phyloP scores from a whole-genome alignment of 2,888 invertebrate species.

The Rotaria socialis region DNA sequence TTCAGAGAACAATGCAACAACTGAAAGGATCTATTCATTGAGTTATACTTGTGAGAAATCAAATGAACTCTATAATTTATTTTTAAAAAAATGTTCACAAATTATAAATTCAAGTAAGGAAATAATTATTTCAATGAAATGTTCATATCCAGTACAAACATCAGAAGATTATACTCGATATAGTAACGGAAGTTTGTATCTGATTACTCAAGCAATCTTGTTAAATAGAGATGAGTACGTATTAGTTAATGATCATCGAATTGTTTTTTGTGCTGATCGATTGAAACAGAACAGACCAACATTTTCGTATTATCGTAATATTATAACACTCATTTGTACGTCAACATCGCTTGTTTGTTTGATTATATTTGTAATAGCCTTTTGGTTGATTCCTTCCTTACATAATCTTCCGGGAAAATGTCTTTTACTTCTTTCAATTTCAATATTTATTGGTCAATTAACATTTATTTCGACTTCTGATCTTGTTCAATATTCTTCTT shows the following conservation, averaged over 20 bases:
- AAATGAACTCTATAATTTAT: not conserved
- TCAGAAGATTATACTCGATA: not conserved
- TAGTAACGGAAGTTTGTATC: not conserved
- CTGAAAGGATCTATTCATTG: not conserved
- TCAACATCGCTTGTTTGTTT: not conserved
- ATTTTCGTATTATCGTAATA: slow-evolving; percentile 19
- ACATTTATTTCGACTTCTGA: not conserved
- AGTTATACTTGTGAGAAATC: not conserved
- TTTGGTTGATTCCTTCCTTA: not conserved
- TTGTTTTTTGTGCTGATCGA: not conserved
- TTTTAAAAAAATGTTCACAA: not conserved
- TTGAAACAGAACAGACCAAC: not conserved
- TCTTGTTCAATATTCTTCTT: not conserved
- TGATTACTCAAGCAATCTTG: not conserved
- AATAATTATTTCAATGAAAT: not conserved
- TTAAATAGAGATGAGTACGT: not conserved
- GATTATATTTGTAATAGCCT: not conserved
- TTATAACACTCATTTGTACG: not conserved
- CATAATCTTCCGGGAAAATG: slow-evolving; percentile 31
- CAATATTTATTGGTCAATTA: slow-evolving; percentile 18
- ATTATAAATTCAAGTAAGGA: not conserved
- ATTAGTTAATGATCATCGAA: not conserved
- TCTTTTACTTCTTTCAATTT: not conserved
- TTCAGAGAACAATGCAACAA: not conserved
- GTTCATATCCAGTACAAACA: not conserved